Conservation (phyloP, 2,113 vertebrate genomes). For the Poeciliopsis retropinna region DNA sequence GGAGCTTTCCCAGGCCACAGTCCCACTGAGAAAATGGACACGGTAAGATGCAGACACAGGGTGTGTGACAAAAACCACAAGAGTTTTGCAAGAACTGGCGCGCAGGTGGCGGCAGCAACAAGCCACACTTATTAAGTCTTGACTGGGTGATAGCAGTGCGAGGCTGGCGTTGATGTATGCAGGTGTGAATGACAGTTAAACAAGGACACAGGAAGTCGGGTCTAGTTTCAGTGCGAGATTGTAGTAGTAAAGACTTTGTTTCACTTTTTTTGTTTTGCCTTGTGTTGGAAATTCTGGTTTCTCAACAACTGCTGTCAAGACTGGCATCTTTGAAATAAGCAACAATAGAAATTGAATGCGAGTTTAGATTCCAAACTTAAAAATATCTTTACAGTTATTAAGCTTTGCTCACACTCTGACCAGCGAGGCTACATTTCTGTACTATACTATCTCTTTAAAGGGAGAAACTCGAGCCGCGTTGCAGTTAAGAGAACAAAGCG, state of each 20-base stretch:
- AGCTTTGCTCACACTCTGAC: conserved; percentile 5
- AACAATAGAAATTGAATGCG: background rate
- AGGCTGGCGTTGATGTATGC: conserved; percentile 21
- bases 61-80: background rate
- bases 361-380: background rate
- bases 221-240: conserved; percentile 43
- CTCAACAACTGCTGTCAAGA: background rate
- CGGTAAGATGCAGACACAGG: conserved; percentile 79
- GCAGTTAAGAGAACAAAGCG: conserved; percentile 50
- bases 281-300: conserved; percentile 44
- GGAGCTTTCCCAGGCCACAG: conserved; percentile 81
- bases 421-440: conserved; percentile 25
- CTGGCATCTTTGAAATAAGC: background rate
- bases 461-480: conserved; percentile 46
- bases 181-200: conserved; percentile 51
- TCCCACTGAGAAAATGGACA: conserved; percentile 90
- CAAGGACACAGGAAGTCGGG: conserved; percentile 52
- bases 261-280: conserved; percentile 24
- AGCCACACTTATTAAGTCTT: background rate
- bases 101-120: background rate
- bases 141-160: background rate
- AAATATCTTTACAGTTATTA: conserved; percentile 24
- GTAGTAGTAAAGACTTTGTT: conserved; percentile 49
- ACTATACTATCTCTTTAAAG: conserved; percentile 5
- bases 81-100: background rate